Percentiles rank a stretch among this genome's conserved stretches.
Evolutionary conservation across 2,797 vertebrate species (phyloP).

Genomic region (Coregonus sp.): DNA sequence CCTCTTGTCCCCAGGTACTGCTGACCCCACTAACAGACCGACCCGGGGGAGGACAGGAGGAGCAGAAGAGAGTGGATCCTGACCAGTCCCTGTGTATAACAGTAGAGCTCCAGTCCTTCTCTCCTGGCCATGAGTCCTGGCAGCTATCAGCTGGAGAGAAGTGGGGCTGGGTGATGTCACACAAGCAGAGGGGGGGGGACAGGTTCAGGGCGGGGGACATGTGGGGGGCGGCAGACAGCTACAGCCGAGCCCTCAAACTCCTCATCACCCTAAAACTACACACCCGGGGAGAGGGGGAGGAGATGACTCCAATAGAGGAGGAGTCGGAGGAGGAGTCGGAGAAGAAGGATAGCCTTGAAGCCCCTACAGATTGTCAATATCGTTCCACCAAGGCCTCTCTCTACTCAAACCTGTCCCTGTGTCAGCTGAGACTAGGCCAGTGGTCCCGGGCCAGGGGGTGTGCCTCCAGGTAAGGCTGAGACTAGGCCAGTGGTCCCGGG

Average conservation of each 20-base stretch:
- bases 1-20: constrained; percentile 50
- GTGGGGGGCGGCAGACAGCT: constrained; percentile 81
- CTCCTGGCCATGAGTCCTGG: constrained; percentile 81
- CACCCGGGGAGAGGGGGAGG: constrained; percentile 36
- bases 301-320: constrained; percentile 22
- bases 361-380: constrained; percentile 60
- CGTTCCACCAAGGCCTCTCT: constrained; percentile 76
- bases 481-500: no score
- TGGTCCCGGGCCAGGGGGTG: constrained; percentile 76
- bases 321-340: constrained; percentile 40
- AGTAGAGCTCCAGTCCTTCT: constrained; percentile 80
- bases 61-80: constrained; percentile 9
- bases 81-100: constrained; percentile 47
- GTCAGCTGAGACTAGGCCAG: constrained; percentile 84
- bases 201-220: constrained; percentile 81
- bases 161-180: constrained; percentile 75
- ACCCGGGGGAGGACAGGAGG: constrained; percentile 9
- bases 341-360: constrained; percentile 4
- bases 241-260: constrained; percentile 82
- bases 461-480: constrained; percentile 68
- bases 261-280: constrained; percentile 73
- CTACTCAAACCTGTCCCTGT: constrained; percentile 87
- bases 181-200: constrained; percentile 79
- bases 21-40: constrained; percentile 52
- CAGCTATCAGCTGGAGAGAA: constrained; percentile 79